Evolutionary conservation across 1,140 invertebrate genomes (phyloP).

Genomic region (Galendromus occidentalis): DNA sequence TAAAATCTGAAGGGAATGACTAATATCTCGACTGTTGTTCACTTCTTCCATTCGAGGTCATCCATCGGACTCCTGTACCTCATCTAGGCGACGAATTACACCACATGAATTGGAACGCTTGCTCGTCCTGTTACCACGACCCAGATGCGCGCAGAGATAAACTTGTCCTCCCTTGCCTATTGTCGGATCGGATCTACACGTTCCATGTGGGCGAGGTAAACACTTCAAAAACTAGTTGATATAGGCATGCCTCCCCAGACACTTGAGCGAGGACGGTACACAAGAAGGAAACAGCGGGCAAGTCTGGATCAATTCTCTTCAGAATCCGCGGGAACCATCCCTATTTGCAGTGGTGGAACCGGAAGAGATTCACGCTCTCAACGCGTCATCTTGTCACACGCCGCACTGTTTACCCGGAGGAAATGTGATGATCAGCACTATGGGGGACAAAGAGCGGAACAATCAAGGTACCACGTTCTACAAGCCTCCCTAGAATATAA

Average conservation of each 20-base stretch:
- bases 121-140: constrained; percentile 62
- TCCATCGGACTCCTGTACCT: constrained; percentile 59
- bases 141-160: constrained; percentile 43
- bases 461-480: background rate
- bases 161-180: constrained; percentile 58
- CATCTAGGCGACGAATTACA: constrained; percentile 69
- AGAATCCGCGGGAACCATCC: background rate
- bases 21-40: no score
- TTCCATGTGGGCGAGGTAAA: constrained; percentile 38
- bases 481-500: background rate
- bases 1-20: no score
- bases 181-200: constrained; percentile 58
- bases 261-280: no score
- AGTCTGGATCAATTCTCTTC: constrained; percentile 11
- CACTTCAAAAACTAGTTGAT: constrained; percentile 11
- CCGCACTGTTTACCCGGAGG: constrained; percentile 74
- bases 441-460: constrained; percentile 56
- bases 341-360: constrained; percentile 32
- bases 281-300: no score
- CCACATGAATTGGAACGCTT: constrained; percentile 88
- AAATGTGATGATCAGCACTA: constrained; percentile 79
- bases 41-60: constrained; percentile 43
- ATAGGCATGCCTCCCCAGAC: no score
- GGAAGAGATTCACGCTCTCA: constrained; percentile 44
- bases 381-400: constrained; percentile 69